Evolutionary conservation across 2,888 invertebrate species (phyloP).

Genomic region (Pollenia angustigena): DNA sequence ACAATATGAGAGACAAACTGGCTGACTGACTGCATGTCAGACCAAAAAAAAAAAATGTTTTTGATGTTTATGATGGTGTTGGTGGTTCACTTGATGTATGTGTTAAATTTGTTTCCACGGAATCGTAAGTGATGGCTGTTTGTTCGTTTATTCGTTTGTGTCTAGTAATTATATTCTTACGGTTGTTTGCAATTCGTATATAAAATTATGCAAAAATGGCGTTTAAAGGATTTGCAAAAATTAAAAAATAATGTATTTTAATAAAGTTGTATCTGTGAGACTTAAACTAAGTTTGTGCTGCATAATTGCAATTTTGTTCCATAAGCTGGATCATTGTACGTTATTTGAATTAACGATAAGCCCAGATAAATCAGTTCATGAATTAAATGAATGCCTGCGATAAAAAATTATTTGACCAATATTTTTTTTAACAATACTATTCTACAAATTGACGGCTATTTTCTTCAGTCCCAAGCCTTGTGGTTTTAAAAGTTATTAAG

Average conservation of each 20-base stretch:
- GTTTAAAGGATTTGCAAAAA: conserved; percentile 24
- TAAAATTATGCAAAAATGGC: conserved; percentile 40
- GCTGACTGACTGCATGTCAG: conserved; percentile 36
- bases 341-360: too few relatives aligned
- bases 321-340: too few relatives aligned
- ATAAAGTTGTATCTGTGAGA: conserved; percentile 15
- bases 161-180: conserved; percentile 40
- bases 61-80: conserved; percentile 30
- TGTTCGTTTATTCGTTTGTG: background rate
- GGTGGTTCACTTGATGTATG: conserved; percentile 29
- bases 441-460: too few relatives aligned
- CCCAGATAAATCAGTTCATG: too few relatives aligned
- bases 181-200: conserved; percentile 16
- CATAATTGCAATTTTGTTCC: background rate
- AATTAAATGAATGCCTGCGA: too few relatives aligned
- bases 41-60: conserved; percentile 17
- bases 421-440: too few relatives aligned
- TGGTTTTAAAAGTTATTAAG: too few relatives aligned
- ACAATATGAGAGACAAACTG: background rate
- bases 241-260: background rate
- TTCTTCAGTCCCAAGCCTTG: too few relatives aligned
- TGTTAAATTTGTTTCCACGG: background rate
- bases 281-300: background rate
- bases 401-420: too few relatives aligned
- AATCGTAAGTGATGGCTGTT: background rate